phyloP scores from a whole-genome alignment of 2,113 vertebrate species.

The Haemorhous mexicanus region DNA sequence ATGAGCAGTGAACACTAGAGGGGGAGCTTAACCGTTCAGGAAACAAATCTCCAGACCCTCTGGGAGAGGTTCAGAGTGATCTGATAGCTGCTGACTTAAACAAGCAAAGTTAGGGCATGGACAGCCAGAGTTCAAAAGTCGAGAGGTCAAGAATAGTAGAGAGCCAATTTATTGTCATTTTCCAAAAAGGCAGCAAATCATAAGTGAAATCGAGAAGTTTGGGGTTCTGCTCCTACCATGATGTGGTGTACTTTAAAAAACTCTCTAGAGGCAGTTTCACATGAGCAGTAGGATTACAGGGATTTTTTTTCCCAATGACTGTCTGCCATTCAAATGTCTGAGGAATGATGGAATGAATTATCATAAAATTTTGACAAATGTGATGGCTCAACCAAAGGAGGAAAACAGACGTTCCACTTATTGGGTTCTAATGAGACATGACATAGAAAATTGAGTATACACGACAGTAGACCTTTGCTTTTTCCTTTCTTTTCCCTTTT shows the following conservation, averaged over 20 bases:
- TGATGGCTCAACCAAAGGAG: slow-evolving; percentile 78
- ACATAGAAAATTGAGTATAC: slow-evolving; percentile 91
- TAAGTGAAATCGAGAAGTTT: slow-evolving; percentile 80
- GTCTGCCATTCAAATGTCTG: slow-evolving; percentile 90
- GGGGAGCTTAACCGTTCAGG: slow-evolving; percentile 91
- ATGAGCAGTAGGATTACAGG: slow-evolving; percentile 85
- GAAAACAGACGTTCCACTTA: slow-evolving; percentile 78
- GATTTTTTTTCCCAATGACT: slow-evolving; percentile 63
- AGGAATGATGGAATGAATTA: slow-evolving; percentile 92
- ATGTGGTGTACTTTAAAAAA: slow-evolving; percentile 83
- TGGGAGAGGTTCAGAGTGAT: slow-evolving; percentile 70
- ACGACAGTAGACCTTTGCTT: slow-evolving; percentile 81
- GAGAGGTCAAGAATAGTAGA: slow-evolving; percentile 80
- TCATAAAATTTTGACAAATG: slow-evolving; percentile 95
- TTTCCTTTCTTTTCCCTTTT: not conserved
- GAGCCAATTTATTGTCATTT: slow-evolving; percentile 79
- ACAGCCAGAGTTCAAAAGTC: slow-evolving; percentile 83
- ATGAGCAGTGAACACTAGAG: slow-evolving; percentile 93
- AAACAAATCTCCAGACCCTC: slow-evolving; percentile 67
- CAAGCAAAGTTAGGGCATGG: slow-evolving; percentile 77
- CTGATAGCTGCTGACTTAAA: slow-evolving; percentile 75
- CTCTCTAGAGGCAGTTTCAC: slow-evolving; percentile 86
- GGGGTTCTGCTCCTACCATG: slow-evolving; percentile 72
- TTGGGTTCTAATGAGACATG: slow-evolving; percentile 86
- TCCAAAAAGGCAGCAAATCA: slow-evolving; percentile 70